These are phyloP conservation scores for Plodia interpunctella DNA, from an alignment of 1,140 invertebrate species.

Conservation along the genomic window DNA sequence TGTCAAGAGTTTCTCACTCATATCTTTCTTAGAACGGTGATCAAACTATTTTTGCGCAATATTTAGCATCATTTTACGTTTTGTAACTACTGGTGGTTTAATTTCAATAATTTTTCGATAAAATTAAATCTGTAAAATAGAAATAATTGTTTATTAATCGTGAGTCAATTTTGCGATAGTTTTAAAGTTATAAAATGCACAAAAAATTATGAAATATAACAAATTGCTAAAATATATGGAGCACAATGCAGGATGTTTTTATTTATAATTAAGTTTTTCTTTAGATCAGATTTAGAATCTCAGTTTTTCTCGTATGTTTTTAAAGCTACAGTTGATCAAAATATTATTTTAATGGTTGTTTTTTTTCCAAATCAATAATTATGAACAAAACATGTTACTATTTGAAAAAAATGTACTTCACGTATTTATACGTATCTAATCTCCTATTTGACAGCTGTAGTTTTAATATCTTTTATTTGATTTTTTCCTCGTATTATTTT, in stretches of 20 bases:
- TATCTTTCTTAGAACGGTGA: too few relatives aligned
- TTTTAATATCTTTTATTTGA: conserved; percentile 8
- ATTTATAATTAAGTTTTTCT: conserved; percentile 42
- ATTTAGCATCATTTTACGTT: too few relatives aligned
- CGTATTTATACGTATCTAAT: too few relatives aligned
- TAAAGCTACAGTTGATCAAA: conserved; percentile 17
- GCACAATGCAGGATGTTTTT: conserved; percentile 42
- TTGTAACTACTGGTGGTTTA: too few relatives aligned
- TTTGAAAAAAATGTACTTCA: too few relatives aligned
- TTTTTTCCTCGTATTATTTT: conserved; percentile 11
- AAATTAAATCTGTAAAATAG: too few relatives aligned
- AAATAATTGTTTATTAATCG: too few relatives aligned
- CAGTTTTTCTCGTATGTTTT: conserved; percentile 33
- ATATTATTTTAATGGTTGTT: not conserved
- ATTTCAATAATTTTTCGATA: too few relatives aligned
- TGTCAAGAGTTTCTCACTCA: not conserved
- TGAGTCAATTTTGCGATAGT: too few relatives aligned
- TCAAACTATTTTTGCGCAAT: too few relatives aligned
- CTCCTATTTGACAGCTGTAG: too few relatives aligned
- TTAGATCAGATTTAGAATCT: conserved; percentile 60
- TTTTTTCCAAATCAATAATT: not conserved
- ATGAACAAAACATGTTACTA: not conserved
- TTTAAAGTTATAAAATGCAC: not conserved
- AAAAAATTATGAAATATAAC: conserved; percentile 1
- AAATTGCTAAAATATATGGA: conserved; percentile 24